These are phyloP conservation scores for Argyresthia albistria DNA, from an alignment of 2,888 invertebrate species.

Conservation along the genomic window DNA sequence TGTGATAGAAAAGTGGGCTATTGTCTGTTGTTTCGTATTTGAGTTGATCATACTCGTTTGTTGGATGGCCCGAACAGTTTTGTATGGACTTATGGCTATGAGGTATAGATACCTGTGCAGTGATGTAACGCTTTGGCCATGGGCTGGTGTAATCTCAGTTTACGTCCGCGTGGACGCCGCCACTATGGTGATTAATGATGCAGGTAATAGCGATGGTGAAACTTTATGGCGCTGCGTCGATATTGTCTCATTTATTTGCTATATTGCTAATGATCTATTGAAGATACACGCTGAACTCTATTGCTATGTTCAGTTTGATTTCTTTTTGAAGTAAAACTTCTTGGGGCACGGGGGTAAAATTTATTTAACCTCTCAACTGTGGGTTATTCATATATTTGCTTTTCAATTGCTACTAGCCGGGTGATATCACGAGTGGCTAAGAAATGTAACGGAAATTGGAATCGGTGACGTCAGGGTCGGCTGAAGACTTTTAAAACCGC, in stretches of 20 bases:
- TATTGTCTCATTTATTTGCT: slow-evolving; percentile 53
- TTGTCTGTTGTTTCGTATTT: slow-evolving; percentile 45
- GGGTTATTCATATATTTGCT: no score
- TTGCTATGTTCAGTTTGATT: no score
- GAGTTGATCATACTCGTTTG: slow-evolving; percentile 27
- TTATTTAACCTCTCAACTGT: no score
- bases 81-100: neutral
- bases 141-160: slow-evolving; percentile 3
- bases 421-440: no score
- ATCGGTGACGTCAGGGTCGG: no score
- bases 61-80: slow-evolving; percentile 17
- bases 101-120: slow-evolving; percentile 9
- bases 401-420: no score
- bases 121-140: slow-evolving; percentile 35
- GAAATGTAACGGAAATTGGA: no score
- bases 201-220: slow-evolving; percentile 33
- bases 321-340: no score
- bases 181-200: slow-evolving; percentile 51
- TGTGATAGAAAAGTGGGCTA: slow-evolving; percentile 39
- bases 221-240: slow-evolving; percentile 28
- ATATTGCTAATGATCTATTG: slow-evolving; percentile 55
- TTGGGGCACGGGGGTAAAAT: no score
- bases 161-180: slow-evolving; percentile 30
- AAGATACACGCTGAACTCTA: slow-evolving; percentile 13
- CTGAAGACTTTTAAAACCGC: no score